These are phyloP conservation scores for Drosophila emarginata DNA, from an alignment of 2,888 invertebrate species.

Conservation along the genomic window DNA sequence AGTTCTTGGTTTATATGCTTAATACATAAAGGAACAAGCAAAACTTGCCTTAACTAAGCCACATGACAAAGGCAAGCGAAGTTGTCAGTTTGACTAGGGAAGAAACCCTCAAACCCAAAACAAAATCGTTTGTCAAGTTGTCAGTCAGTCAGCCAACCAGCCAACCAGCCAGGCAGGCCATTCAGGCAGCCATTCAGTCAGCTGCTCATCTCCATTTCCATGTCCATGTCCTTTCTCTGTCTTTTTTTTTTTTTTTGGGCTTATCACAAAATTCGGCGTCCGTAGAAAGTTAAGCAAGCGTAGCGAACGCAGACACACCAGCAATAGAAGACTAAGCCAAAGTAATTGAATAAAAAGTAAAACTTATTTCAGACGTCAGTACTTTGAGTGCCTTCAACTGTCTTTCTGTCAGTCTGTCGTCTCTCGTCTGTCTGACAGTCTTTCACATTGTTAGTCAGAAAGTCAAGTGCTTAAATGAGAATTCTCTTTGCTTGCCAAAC, in stretches of 20 bases:
- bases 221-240: constrained; percentile 27
- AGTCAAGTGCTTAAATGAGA: constrained; percentile 30
- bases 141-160: constrained; percentile 50
- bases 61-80: constrained; percentile 31
- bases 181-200: constrained; percentile 24
- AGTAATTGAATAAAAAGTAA: constrained; percentile 71
- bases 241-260: constrained; percentile 67
- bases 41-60: constrained; percentile 38
- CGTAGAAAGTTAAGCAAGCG: constrained; percentile 56
- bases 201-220: constrained; percentile 22
- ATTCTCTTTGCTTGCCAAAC: constrained; percentile 16
- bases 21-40: constrained; percentile 31
- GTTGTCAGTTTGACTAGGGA: constrained; percentile 30
- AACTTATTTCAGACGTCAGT: constrained; percentile 64
- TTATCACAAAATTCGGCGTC: constrained; percentile 58
- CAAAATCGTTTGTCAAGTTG: constrained; percentile 58
- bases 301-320: constrained; percentile 42
- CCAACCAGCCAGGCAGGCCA: constrained; percentile 12
- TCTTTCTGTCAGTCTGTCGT: constrained; percentile 7
- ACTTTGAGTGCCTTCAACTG: constrained; percentile 25
- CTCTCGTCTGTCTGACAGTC: neutral
- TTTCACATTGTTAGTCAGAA: constrained; percentile 16
- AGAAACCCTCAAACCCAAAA: constrained; percentile 12
- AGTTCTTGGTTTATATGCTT: constrained; percentile 10
- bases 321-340: constrained; percentile 48